phyloP scores from a whole-genome alignment of 1,140 invertebrate genomes.

The Contarinia nasturtii region DNA sequence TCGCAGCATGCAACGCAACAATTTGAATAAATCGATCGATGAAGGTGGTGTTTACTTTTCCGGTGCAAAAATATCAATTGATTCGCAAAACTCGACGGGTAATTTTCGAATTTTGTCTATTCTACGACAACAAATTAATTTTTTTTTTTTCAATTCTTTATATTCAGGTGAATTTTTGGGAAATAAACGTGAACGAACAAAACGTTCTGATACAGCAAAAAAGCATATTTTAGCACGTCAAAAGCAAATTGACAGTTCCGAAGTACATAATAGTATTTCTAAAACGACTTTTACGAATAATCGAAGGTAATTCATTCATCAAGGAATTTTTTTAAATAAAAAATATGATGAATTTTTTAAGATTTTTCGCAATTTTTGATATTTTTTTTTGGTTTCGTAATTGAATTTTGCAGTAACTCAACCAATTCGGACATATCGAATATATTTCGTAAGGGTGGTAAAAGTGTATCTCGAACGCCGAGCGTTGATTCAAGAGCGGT shows the following conservation, averaged over 20 bases:
- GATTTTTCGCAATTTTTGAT: constrained; percentile 7
- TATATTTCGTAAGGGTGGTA: constrained; percentile 20
- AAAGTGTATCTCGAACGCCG: constrained; percentile 17
- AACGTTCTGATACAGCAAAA: constrained; percentile 41
- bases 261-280: neutral
- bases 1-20: constrained; percentile 14
- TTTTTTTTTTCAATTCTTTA: too few relatives aligned
- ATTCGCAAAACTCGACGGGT: too few relatives aligned
- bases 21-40: too few relatives aligned
- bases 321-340: neutral
- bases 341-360: constrained; percentile 11
- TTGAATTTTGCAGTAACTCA: constrained; percentile 12
- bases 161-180: too few relatives aligned
- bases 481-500: constrained; percentile 20
- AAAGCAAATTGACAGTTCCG: constrained; percentile 36
- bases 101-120: too few relatives aligned
- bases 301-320: neutral
- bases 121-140: too few relatives aligned
- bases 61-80: too few relatives aligned
- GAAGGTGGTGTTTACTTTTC: too few relatives aligned
- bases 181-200: constrained; percentile 34
- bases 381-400: neutral
- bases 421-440: constrained; percentile 22
- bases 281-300: neutral
- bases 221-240: constrained; percentile 56